Conservation (phyloP, 2,113 vertebrate genomes). For the Solenodon paradoxus region DNA sequence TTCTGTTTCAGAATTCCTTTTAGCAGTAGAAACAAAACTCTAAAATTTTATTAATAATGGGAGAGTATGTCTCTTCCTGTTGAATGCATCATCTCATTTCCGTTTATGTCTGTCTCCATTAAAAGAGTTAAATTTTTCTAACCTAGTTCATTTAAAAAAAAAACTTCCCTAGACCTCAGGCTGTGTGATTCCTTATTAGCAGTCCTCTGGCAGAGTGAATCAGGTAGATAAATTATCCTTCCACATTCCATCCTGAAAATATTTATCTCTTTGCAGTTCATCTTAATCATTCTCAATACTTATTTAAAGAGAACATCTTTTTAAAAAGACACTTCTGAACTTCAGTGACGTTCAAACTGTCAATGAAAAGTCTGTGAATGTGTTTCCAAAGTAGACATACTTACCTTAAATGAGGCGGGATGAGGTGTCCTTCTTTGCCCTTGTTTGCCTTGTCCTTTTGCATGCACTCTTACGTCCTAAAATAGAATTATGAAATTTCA, state of each 20-base stretch:
- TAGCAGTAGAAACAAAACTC: neutral
- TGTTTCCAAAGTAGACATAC: neutral
- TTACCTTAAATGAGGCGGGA: neutral
- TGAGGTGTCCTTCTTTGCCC: neutral
- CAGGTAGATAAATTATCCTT: neutral
- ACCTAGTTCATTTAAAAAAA: neutral
- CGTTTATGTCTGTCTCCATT: neutral
- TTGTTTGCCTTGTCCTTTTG: too few species aligned
- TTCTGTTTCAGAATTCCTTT: neutral
- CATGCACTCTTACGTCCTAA: neutral
- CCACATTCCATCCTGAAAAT: neutral
- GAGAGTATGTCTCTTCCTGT: neutral
- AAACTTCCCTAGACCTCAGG: neutral
- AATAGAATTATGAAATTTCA: neutral
- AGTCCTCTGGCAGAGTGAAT: neutral
- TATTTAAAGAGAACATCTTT: neutral
- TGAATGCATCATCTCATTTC: neutral
- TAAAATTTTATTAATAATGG: neutral
- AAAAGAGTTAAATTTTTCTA: conserved; percentile 15
- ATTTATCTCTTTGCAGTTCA: neutral
- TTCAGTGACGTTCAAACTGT: conserved; percentile 1
- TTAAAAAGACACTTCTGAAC: conserved; percentile 27
- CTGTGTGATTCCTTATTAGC: neutral
- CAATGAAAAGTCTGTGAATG: neutral
- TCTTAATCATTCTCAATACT: neutral